Base-by-base conservation (phyloP, 2,113 vertebrate species). In the Cinclus mexicanus region DNA sequence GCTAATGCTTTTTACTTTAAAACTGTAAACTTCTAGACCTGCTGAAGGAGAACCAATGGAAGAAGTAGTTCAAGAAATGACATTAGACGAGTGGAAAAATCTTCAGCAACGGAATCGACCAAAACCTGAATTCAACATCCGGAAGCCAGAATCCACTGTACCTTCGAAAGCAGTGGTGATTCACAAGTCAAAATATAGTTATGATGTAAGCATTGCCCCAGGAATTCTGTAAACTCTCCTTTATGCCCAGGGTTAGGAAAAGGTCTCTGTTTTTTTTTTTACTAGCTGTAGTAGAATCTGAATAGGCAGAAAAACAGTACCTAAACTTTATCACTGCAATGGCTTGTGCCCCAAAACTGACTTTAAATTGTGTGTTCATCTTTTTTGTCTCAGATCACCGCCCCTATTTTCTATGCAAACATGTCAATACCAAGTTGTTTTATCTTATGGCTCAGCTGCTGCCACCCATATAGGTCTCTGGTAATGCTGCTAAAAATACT, bases 121-220 rank as follows among this genome's bases (percentile, higher is more conserved):
- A 52, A 99, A 99, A 97, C 96, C 95, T 7, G 99, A 99, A 96
- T 99, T 99, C 93, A 99, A 99, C 94, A 98, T 99, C 90, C 98
- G 99, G 94, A 99, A 99, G 96, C 98, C 98, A 21, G 99, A 99
- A 65, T 95, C 98, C 64, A 92, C 97, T 74, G 98, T 99, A 95
- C 99, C 99, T 91, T 98, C 98, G 76, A 99, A 99, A 98, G 99
- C 99, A 35, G 98, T 99, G 94, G 99, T 99, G 93, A 99, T 99
- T 95, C 99, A 99, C 94, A 97, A 99, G 97, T 99, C 99, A 76
- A 99, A 98, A 95, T 98, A 95, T 5, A 97, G 95, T 25, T 41
- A 97, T 42, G 96, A 98, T 98, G 99, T 99, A 98, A 98, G 98
- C 61, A 84, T 83, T 95, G 52, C 20, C 13, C 95, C 67, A 92